Evolutionary conservation across 2,113 vertebrate species (phyloP).

Genomic region (Promerops cafer): DNA sequence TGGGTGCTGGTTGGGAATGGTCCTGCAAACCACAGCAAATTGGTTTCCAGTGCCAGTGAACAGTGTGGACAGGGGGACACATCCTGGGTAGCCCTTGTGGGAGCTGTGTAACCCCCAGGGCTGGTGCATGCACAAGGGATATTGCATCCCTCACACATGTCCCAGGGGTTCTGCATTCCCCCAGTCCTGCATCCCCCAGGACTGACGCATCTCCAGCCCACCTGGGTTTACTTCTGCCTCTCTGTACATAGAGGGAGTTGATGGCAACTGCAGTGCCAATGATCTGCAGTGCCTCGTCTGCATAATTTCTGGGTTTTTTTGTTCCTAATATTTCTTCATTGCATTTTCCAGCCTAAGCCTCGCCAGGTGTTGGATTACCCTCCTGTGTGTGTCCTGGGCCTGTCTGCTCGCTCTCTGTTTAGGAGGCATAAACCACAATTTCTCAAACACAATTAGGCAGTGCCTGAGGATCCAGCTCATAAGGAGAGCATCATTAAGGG

Average conservation of each 20-base stretch:
- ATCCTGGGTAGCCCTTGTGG: neutral
- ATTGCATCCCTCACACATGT: neutral
- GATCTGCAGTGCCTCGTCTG: neutral
- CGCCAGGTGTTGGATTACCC: neutral
- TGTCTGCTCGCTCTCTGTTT: neutral
- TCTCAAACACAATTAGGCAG: neutral
- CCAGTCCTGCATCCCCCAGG: neutral
- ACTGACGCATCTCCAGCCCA: neutral
- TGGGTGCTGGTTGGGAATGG: neutral
- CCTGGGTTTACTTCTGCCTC: fast-evolving
- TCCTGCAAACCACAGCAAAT: neutral
- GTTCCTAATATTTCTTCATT: neutral
- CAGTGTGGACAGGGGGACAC: neutral
- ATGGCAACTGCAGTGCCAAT: neutral
- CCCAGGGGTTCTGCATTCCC: neutral
- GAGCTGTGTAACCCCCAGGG: neutral
- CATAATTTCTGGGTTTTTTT: neutral
- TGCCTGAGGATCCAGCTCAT: neutral
- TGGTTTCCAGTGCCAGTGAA: neutral
- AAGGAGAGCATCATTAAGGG: neutral
- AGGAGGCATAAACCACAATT: neutral
- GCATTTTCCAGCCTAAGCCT: neutral
- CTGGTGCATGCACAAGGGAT: fast-evolving
- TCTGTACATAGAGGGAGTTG: neutral
- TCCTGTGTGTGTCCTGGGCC: neutral